These are phyloP conservation scores for Serinus canaria DNA, from an alignment of 2,113 vertebrate species.

Conservation along the genomic window DNA sequence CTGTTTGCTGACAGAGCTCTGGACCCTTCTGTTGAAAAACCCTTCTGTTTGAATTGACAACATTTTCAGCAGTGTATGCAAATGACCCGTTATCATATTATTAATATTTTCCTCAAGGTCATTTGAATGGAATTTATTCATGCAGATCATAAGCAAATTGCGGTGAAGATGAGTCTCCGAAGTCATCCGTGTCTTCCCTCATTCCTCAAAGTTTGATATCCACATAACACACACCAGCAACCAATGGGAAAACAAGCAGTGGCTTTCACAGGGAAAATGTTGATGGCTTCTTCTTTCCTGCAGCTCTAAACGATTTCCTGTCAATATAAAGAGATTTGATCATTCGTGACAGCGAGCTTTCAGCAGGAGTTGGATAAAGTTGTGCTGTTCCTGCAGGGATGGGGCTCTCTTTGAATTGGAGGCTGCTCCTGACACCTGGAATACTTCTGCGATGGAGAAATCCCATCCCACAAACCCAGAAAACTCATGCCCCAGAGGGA, in stretches of 20 bases:
- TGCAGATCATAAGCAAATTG: background rate
- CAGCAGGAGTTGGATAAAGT: background rate
- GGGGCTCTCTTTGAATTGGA: background rate
- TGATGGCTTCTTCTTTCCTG: background rate
- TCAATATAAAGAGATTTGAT: background rate
- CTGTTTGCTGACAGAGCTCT: background rate
- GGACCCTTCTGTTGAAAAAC: too few relatives aligned
- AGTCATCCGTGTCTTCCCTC: background rate
- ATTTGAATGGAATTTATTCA: background rate
- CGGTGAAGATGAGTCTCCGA: background rate
- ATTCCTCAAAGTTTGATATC: background rate
- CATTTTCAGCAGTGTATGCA: background rate
- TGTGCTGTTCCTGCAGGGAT: background rate
- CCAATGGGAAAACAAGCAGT: background rate
- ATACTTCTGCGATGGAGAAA: background rate
- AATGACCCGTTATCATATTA: background rate
- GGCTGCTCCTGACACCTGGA: background rate
- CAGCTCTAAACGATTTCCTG: background rate
- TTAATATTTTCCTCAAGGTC: constrained; percentile 36
- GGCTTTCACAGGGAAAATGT: background rate
- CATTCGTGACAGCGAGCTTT: background rate
- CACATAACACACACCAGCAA: background rate
- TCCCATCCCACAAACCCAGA: background rate
- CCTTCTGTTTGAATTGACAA: constrained; percentile 10
- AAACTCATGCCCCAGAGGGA: background rate